Conservation (phyloP, 2,888 invertebrate genomes). For the Tanypteryx hageni region DNA sequence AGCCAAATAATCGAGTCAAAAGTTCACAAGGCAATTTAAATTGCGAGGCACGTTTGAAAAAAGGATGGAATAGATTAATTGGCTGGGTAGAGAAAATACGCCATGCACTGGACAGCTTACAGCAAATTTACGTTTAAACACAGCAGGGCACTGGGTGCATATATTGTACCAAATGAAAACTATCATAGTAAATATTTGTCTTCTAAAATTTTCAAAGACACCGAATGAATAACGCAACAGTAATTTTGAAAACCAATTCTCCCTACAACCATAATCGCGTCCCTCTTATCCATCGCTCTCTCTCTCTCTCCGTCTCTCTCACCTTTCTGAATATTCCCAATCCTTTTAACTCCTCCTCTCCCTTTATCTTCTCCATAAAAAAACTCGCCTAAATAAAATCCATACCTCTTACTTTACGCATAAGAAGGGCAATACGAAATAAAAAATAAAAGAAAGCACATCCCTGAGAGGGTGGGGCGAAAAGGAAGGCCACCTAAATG, state of each 20-base stretch:
- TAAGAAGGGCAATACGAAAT: neutral
- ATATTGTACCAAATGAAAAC: slow-evolving; percentile 48
- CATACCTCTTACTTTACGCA: neutral
- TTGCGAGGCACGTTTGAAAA: neutral
- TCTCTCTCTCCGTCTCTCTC: slow-evolving; percentile 63
- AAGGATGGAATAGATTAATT: neutral
- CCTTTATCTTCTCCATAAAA: slow-evolving; percentile 33
- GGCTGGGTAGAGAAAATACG: slow-evolving; percentile 47
- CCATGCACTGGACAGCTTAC: slow-evolving; percentile 59
- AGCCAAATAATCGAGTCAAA: slow-evolving; percentile 26
- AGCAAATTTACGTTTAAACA: slow-evolving; percentile 60
- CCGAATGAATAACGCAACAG: neutral
- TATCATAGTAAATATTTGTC: neutral
- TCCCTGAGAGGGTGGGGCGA: neutral
- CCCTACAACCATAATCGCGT: slow-evolving; percentile 51
- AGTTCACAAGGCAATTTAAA: neutral
- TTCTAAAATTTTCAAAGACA: neutral
- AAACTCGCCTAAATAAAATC: slow-evolving; percentile 21
- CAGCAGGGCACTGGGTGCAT: slow-evolving; percentile 64
- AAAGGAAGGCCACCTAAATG: slow-evolving; percentile 32
- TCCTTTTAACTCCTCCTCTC: slow-evolving; percentile 62
- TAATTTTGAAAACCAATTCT: slow-evolving; percentile 53
- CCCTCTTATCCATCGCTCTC: slow-evolving; percentile 49
- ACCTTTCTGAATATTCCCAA: slow-evolving; percentile 58
- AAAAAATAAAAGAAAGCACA: neutral